These are phyloP conservation scores for Trachelus stipa DNA, from an alignment of 2,888 invertebrate species.

Conservation along the genomic window DNA sequence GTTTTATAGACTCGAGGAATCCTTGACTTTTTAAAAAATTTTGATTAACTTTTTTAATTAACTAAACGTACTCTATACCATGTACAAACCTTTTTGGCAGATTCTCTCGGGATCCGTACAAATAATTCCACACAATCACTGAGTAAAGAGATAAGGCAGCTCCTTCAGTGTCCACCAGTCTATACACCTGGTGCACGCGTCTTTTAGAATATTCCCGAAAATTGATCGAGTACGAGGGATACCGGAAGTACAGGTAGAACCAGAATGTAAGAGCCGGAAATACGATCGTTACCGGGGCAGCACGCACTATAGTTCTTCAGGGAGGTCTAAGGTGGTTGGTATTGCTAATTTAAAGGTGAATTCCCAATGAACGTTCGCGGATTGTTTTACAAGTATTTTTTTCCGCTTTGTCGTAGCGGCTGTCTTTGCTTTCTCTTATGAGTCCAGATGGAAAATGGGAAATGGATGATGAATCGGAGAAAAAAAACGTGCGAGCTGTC, in stretches of 20 bases:
- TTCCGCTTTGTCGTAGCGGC: background rate
- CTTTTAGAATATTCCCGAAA: background rate
- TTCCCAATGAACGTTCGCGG: background rate
- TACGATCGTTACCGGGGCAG: background rate
- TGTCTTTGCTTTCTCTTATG: background rate
- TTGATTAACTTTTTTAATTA: background rate
- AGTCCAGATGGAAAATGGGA: background rate
- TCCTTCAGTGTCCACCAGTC: background rate
- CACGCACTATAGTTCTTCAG: background rate
- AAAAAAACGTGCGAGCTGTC: conserved; percentile 45
- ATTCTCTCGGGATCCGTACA: background rate
- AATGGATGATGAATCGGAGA: background rate
- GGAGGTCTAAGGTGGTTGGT: background rate
- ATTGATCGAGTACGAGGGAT: background rate
- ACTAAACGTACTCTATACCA: background rate
- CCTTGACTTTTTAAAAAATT: background rate
- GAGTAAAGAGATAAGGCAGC: background rate
- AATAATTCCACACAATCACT: background rate
- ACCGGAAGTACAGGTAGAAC: background rate
- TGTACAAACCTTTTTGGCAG: background rate
- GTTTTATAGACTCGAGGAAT: background rate
- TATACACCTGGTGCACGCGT: background rate
- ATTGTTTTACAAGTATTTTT: background rate
- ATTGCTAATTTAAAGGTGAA: background rate
- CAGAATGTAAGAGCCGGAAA: background rate